These are phyloP conservation scores for Drosophila albomicans DNA, from an alignment of 1,140 invertebrate species.

Conservation along the genomic window DNA sequence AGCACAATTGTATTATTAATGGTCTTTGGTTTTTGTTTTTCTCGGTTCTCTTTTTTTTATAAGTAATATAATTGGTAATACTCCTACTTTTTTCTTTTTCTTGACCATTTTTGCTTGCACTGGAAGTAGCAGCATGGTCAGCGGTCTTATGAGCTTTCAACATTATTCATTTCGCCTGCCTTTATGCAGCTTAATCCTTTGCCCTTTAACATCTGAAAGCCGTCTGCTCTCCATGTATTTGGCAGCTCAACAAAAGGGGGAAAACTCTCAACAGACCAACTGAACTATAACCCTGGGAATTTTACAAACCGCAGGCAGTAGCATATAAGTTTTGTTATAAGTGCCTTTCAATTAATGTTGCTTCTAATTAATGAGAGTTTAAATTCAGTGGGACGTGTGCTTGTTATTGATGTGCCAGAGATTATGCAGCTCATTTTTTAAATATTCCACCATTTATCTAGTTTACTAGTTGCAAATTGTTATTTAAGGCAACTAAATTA, in stretches of 20 bases:
- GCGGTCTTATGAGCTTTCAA: constrained; percentile 50
- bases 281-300: constrained; percentile 14
- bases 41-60: constrained; percentile 4
- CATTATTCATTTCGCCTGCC: constrained; percentile 41
- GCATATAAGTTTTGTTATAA: constrained; percentile 9
- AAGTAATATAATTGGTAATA: constrained; percentile 48
- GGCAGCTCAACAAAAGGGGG: constrained; percentile 3
- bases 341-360: constrained; percentile 9
- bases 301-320: not conserved
- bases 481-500: no score
- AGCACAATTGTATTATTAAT: constrained; percentile 57
- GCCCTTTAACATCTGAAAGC: constrained; percentile 24
- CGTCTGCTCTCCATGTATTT: constrained; percentile 3
- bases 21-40: constrained; percentile 37
- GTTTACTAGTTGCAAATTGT: no score
- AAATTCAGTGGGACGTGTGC: not conserved
- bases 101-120: constrained; percentile 47
- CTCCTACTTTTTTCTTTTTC: constrained; percentile 29
- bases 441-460: no score
- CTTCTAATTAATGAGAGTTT: constrained; percentile 3
- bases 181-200: constrained; percentile 61
- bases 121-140: constrained; percentile 50
- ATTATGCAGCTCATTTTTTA: not conserved
- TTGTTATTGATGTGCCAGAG: not conserved
- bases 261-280: constrained; percentile 7